These are phyloP conservation scores for Rhagoletis zephyria DNA, from an alignment of 1,140 invertebrate species.

Conservation along the genomic window DNA sequence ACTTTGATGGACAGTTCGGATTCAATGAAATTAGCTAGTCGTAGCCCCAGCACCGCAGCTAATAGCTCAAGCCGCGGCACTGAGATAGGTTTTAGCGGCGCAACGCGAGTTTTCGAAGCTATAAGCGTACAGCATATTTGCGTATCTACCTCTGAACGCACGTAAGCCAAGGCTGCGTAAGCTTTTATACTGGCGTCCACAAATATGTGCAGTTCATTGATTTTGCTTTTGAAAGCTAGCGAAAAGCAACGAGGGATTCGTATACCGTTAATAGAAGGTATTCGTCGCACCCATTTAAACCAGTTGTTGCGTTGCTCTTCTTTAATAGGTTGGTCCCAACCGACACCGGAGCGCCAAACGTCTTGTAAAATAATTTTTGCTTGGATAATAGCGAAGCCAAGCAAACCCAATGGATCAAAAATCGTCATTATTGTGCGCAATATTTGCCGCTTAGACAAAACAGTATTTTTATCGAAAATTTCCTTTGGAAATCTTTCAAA, in stretches of 20 bases:
- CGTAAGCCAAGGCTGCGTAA: slow-evolving; percentile 31
- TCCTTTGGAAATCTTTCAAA: neutral
- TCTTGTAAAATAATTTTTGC: slow-evolving; percentile 42
- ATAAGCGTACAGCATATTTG: neutral
- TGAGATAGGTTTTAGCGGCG: slow-evolving; percentile 26
- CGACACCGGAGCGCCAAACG: neutral
- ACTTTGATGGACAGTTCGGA: neutral
- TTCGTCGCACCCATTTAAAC: neutral
- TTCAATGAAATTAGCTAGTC: neutral
- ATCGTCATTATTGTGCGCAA: neutral
- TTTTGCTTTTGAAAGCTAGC: neutral
- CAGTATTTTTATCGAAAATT: neutral
- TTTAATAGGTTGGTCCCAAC: neutral
- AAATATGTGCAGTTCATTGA: neutral
- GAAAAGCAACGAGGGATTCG: neutral
- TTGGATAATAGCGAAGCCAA: neutral
- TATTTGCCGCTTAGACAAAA: neutral
- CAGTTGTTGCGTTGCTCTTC: neutral
- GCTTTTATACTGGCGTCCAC: slow-evolving; percentile 19
- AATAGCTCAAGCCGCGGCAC: neutral
- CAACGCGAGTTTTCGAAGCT: slow-evolving; percentile 24
- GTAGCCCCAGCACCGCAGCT: neutral
- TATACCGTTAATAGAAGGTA: neutral
- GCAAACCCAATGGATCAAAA: neutral
- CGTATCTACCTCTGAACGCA: neutral